Evolutionary conservation across 2,113 vertebrate genomes (phyloP).

Genomic region (Chloroceryle aenea): DNA sequence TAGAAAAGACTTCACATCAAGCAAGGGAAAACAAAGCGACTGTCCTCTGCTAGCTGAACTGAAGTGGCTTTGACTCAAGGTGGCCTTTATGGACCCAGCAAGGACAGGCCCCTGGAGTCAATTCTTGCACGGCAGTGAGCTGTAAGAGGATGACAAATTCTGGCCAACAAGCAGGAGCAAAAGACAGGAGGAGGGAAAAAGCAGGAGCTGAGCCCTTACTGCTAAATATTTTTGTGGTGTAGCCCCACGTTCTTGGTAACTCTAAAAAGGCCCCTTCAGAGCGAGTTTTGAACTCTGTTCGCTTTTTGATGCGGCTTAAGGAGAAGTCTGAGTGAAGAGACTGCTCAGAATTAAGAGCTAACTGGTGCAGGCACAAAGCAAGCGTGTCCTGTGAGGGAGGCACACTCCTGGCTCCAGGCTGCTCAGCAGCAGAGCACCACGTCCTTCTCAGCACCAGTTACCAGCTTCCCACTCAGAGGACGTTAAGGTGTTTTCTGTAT

Average conservation of each 20-base stretch:
- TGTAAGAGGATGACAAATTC: neutral
- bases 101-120: too few species aligned
- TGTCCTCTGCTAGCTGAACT: rapidly evolving
- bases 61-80: neutral
- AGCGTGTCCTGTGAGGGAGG: neutral
- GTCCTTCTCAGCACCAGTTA: neutral
- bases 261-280: neutral
- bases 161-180: neutral
- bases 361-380: neutral
- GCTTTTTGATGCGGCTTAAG: neutral
- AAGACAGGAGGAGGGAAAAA: neutral
- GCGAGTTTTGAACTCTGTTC: neutral
- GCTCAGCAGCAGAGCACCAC: neutral
- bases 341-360: too few species aligned
- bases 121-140: neutral
- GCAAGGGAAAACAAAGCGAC: neutral
- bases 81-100: neutral
- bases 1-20: neutral
- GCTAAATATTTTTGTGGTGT: neutral
- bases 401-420: neutral
- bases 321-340: neutral
- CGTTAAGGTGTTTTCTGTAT: rapidly evolving
- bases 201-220: neutral
- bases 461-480: neutral
- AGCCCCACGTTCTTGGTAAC: neutral